These are phyloP conservation scores for Dipodomys merriami DNA, from an alignment of 2,113 vertebrate genomes.

Conservation along the genomic window DNA sequence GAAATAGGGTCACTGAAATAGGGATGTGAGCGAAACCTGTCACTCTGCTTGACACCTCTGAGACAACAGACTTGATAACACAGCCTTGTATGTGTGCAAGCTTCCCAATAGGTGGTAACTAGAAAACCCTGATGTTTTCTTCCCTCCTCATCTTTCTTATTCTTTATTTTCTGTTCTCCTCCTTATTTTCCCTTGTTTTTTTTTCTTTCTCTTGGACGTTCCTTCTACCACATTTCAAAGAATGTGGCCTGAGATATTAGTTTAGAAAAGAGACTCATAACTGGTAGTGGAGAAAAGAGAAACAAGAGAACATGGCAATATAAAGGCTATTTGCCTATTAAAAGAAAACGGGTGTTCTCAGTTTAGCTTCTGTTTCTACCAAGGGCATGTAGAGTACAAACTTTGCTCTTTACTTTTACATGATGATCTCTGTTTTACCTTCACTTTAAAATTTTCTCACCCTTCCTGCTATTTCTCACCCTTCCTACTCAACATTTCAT, in stretches of 20 bases:
- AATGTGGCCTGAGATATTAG: background rate
- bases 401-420: conserved; percentile 5
- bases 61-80: background rate
- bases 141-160: background rate
- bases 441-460: conserved; percentile 35
- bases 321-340: background rate
- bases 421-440: background rate
- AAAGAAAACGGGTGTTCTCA: background rate
- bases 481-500: conserved; percentile 1
- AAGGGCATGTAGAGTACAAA: background rate
- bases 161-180: background rate
- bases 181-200: conserved; percentile 24
- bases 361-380: background rate
- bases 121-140: background rate
- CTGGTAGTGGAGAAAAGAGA: background rate
- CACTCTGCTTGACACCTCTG: background rate
- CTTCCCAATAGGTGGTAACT: background rate
- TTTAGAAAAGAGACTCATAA: background rate
- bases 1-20: background rate
- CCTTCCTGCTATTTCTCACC: conserved; percentile 21
- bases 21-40: background rate
- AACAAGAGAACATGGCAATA: background rate
- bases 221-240: conserved; percentile 11
- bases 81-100: no score
- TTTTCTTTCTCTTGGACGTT: conserved; percentile 41